Conservation (phyloP, 2,797 vertebrate genomes). For the Somateria mollissima region DNA sequence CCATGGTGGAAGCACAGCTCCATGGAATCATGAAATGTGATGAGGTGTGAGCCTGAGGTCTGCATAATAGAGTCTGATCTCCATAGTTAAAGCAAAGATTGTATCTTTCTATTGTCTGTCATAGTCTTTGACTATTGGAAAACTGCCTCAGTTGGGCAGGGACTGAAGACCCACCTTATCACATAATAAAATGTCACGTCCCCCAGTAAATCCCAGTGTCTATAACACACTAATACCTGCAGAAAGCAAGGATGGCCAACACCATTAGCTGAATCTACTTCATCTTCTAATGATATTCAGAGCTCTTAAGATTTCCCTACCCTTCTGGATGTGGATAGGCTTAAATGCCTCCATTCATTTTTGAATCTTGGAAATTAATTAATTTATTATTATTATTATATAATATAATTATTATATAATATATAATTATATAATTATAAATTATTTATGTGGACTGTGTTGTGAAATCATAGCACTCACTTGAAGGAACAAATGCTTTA, state of each 20-base stretch:
- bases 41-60: not conserved
- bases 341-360: constrained; percentile 21
- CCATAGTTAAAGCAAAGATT: not conserved
- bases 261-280: not conserved
- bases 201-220: not conserved
- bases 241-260: not conserved
- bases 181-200: constrained; percentile 26
- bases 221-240: not conserved
- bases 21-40: not conserved
- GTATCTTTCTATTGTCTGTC: not conserved
- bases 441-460: not conserved
- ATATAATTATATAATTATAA: too few species aligned
- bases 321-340: not conserved
- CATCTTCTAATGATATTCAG: not conserved
- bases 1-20: not conserved
- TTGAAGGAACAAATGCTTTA: not conserved
- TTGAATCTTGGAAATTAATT: constrained; percentile 1
- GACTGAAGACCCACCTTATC: not conserved
- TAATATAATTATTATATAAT: too few species aligned
- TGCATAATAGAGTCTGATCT: not conserved
- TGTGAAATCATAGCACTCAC: not conserved
- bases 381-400: too few species aligned
- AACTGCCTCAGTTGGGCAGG: not conserved
- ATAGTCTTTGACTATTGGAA: not conserved
- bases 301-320: not conserved